These are phyloP conservation scores for Huso huso DNA, from an alignment of 2,797 vertebrate genomes.

Conservation along the genomic window DNA sequence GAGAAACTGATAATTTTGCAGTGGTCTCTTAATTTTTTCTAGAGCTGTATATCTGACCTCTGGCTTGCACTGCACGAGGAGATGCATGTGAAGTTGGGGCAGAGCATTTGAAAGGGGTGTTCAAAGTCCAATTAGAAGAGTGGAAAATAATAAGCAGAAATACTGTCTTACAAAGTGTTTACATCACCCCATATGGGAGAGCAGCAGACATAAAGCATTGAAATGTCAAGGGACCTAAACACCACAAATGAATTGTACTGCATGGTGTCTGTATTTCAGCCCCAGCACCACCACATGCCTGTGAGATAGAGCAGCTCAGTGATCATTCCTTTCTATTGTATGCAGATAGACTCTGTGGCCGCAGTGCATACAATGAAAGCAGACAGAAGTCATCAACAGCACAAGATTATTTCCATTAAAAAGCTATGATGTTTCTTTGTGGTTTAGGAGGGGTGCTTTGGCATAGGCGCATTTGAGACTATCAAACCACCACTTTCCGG, in stretches of 20 bases:
- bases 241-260: not conserved
- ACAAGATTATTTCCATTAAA: conserved; percentile 45
- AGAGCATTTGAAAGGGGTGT: too few species aligned
- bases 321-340: conserved; percentile 46
- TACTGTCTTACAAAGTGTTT: not conserved
- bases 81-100: too few species aligned
- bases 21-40: too few species aligned
- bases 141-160: too few species aligned
- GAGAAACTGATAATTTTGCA: too few species aligned
- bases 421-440: conserved; percentile 33
- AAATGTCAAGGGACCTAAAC: not conserved
- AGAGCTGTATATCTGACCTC: too few species aligned
- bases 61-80: too few species aligned
- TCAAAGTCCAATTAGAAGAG: too few species aligned
- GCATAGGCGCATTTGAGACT: conserved; percentile 47
- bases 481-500: conserved; percentile 48
- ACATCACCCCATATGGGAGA: not conserved
- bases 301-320: conserved; percentile 38
- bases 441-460: conserved; percentile 48
- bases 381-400: conserved; percentile 41
- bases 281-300: conserved; percentile 35
- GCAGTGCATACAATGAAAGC: conserved; percentile 37
- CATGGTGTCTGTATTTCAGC: not conserved
- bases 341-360: conserved; percentile 29
- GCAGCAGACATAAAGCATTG: not conserved